Evolutionary conservation across 2,888 invertebrate genomes (phyloP), one percentile per base, ranked within the genome.

Genomic region (Hydrotaea cyrtoneurina): DNA sequence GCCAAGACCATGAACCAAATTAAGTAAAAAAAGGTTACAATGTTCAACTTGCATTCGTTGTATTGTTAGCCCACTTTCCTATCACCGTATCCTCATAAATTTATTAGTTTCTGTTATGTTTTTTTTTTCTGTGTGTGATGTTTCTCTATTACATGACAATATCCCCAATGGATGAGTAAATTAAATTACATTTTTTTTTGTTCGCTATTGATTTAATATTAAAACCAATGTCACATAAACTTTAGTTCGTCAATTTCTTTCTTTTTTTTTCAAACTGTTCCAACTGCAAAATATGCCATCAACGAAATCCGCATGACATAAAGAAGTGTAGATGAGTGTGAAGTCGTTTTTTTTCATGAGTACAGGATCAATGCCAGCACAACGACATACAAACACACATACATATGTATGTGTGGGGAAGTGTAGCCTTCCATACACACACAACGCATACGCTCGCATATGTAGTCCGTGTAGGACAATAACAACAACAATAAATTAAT

Each of bases 401-500:
- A 72, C 62, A 75, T 26, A 15, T n/a, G n/a, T n/a, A n/a, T n/a
- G n/a, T n/a, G n/a, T n/a, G n/a, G n/a, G n/a, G n/a, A n/a, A n/a
- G n/a, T n/a, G n/a, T 15, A 73, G 19, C 64, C 62, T 36, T 71
- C 36, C 36, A 43, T 21, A 36, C 72, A 36, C 76, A 73, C 72
- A 64, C 7, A 31, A 31, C 31, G 31, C 8, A 64, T 55, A 76
- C 62, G 57, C 43, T 74, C 43, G 64, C 43, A 76, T 36, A 88
- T 88, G 73, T 64, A 55, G 26, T 73, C 31, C 73, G 74, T 31
- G 53, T 81, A 62, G 55, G 57, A 50, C 76, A 81, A 74, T 69
- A 83, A 90, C 89, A 91, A 89, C 88, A 91, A 90, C 88, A 91
- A 92, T 91, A 92, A 91, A 91, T 91, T 91, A 91, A 91, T 91